Evolutionary conservation across 1,140 invertebrate species (phyloP).

Genomic region (Panagrolaimus sp.): DNA sequence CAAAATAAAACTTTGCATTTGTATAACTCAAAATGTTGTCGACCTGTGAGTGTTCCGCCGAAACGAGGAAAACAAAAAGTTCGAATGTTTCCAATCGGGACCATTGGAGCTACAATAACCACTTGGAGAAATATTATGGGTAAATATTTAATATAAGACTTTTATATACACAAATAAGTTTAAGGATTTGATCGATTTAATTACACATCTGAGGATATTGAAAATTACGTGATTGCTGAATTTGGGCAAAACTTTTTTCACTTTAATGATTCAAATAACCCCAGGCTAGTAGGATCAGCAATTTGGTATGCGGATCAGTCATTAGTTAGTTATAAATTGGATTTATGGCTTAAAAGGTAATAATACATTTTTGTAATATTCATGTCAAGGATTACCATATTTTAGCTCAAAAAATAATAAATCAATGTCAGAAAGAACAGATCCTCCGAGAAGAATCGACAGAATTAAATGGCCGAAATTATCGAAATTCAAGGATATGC

Average conservation of each 20-base stretch:
- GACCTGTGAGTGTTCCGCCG: neutral
- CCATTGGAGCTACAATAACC: neutral
- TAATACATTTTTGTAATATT: neutral
- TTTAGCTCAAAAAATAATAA: neutral
- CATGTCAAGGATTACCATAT: neutral
- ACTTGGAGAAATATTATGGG: slow-evolving; percentile 14
- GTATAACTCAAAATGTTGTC: neutral
- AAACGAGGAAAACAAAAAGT: neutral
- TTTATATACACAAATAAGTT: no score
- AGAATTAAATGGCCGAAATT: neutral
- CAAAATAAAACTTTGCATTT: neutral
- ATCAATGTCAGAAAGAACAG: neutral
- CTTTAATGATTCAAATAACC: neutral
- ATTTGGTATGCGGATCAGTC: neutral
- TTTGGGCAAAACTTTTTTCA: neutral
- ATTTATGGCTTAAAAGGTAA: neutral
- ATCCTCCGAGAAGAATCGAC: neutral
- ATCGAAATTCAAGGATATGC: neutral
- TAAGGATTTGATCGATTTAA: no score
- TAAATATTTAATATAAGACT: neutral
- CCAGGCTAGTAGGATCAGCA: neutral
- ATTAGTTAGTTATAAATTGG: neutral
- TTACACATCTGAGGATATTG: neutral
- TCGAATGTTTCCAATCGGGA: neutral
- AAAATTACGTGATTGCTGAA: neutral